phyloP scores from a whole-genome alignment of 2,888 invertebrate species.

The Archips crataeganus region DNA sequence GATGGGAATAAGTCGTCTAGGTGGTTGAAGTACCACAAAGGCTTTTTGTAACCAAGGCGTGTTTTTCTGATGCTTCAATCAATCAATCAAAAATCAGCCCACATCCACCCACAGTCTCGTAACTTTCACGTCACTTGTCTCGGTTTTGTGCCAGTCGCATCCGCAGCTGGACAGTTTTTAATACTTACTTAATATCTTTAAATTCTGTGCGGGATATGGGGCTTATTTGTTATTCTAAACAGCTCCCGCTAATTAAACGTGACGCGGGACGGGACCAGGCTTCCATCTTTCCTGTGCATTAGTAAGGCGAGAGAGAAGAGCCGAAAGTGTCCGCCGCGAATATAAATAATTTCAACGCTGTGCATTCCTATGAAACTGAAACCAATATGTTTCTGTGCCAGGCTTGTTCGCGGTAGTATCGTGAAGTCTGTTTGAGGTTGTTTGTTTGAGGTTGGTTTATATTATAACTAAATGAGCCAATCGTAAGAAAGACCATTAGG shows the following conservation, averaged over 20 bases:
- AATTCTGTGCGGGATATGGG: constrained; percentile 17
- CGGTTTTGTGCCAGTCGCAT: no score
- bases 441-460: no score
- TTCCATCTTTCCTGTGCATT: constrained; percentile 20
- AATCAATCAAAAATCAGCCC: no score
- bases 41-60: not conserved
- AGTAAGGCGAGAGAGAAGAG: constrained; percentile 17
- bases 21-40: not conserved
- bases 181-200: constrained; percentile 19
- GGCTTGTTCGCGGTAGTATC: no score
- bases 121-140: no score
- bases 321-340: constrained; percentile 17
- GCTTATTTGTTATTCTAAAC: constrained; percentile 40
- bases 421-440: no score
- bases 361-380: not conserved
- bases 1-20: not conserved
- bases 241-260: constrained; percentile 38
- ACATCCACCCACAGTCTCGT: no score
- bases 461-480: no score
- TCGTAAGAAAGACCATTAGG: no score
- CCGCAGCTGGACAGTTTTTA: not conserved
- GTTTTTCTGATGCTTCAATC: constrained; percentile 7
- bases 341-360: constrained; percentile 1
- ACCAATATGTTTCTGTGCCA: not conserved
- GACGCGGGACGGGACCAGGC: not conserved